Base-by-base conservation (phyloP, 2,797 vertebrate species). In the Gadopsis bispinosus region DNA sequence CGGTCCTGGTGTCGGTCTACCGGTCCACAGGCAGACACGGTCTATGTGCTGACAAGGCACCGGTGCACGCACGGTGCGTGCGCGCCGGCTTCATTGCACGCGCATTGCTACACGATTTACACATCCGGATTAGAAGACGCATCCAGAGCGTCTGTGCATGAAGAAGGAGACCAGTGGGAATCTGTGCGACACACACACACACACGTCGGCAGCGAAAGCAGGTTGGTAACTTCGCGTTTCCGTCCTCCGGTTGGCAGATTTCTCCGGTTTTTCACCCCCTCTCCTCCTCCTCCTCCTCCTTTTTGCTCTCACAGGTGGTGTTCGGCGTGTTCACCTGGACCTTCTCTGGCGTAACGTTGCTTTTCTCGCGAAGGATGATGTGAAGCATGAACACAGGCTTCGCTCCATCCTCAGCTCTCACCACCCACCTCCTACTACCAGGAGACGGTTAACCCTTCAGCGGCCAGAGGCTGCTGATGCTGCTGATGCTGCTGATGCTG, bases 351-450 rank as follows among this genome's bases (percentile, higher is more conserved):
- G 63, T 63, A 50, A n/a, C 45, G 61, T 17, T 41, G 86, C 60
- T 65, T 85, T 83, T 84, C 47, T 79, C 51, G 51, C 41, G 72
- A 67, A 76, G 79, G 69, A 31, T 9, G 74, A 71, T 83, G 26
- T 31, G 84, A 69, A 76, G 58, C 56, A 55, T 76, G 59, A 54
- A 39, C 80, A 65, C 47, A 29, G 68, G 75, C 70, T 81, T 51
- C 67, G 43, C 86, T 89, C 75, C 91, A 90, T 85, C 86, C 84
- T 80, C 84, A 60, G 83, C 87, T 82, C 72, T 63, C 51, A 54
- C 87, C 92, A 83, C 90, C 92, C 91, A 90, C 91, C 90, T 91
- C 91, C 90, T 92, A 91, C 92, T 86, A 91, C 78, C 87, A 59
- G 75, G 51, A 37, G 64, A 86, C 62, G 86, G 62, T 95, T 94